phyloP scores from a whole-genome alignment of 2,113 vertebrate species.

The Hemiscyllium ocellatum region DNA sequence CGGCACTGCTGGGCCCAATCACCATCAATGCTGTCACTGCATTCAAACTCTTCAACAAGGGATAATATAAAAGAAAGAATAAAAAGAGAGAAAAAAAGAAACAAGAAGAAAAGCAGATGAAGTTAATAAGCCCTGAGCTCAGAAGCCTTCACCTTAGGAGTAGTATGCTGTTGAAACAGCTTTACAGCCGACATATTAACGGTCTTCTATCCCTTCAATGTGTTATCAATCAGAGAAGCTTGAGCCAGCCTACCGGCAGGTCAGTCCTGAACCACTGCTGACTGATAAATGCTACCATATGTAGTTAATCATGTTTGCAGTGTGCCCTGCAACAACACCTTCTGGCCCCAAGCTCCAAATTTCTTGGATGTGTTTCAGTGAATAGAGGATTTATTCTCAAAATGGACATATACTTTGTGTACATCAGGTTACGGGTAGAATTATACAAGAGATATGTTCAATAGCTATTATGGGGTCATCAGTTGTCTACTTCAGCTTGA shows the following conservation, averaged over 20 bases:
- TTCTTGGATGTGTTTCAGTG: slow-evolving; percentile 25
- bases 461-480: background rate
- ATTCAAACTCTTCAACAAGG: too few relatives aligned
- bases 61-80: too few relatives aligned
- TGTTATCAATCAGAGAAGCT: slow-evolving; percentile 27
- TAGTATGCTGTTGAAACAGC: background rate
- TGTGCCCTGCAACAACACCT: background rate
- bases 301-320: slow-evolving; percentile 8
- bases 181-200: slow-evolving; percentile 31
- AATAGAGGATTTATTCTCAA: slow-evolving; percentile 20
- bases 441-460: background rate
- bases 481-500: background rate
- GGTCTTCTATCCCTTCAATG: slow-evolving; percentile 1
- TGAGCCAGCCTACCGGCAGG: background rate
- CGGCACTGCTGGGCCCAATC: too few relatives aligned
- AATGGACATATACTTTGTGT: background rate
- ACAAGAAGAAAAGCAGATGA: too few relatives aligned
- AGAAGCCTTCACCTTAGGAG: background rate
- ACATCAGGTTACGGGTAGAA: background rate
- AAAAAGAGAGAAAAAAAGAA: too few relatives aligned
- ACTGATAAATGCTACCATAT: slow-evolving; percentile 31
- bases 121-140: too few relatives aligned
- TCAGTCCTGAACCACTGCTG: background rate
- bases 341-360: slow-evolving; percentile 24
- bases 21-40: too few relatives aligned